Conservation (phyloP, 2,888 invertebrate species). For the Melolontha melolontha region DNA sequence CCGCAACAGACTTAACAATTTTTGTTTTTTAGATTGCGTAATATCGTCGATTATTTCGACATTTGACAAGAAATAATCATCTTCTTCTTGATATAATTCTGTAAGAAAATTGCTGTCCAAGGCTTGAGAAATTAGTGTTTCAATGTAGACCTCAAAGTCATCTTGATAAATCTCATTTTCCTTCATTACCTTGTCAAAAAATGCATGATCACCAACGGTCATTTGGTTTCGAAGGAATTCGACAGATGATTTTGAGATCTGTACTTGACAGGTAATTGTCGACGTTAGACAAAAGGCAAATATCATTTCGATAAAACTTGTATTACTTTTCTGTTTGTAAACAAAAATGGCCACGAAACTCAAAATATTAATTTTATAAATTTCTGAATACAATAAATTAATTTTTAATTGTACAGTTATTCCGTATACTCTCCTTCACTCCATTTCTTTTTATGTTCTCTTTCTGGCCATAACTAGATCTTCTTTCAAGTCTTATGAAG, state of each 20-base stretch:
- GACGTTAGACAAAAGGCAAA: too few relatives aligned
- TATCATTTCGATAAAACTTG: too few relatives aligned
- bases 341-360: too few relatives aligned
- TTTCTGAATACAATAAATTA: too few relatives aligned
- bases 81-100: slow-evolving; percentile 91
- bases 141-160: slow-evolving; percentile 92
- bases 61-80: slow-evolving; percentile 89
- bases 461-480: too few relatives aligned
- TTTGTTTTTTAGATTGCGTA: slow-evolving; percentile 79
- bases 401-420: too few relatives aligned
- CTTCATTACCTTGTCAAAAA: slow-evolving; percentile 80
- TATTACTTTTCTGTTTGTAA: too few relatives aligned
- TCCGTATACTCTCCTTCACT: too few relatives aligned
- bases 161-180: slow-evolving; percentile 84
- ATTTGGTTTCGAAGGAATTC: slow-evolving; percentile 83
- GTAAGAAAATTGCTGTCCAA: slow-evolving; percentile 89
- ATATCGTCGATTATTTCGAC: slow-evolving; percentile 88
- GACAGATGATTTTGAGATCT: slow-evolving; percentile 81
- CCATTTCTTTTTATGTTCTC: too few relatives aligned
- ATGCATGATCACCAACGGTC: slow-evolving; percentile 75
- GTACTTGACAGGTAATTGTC: slow-evolving; percentile 82
- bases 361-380: too few relatives aligned
- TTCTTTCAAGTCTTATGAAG: too few relatives aligned
- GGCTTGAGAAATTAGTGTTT: slow-evolving; percentile 90
- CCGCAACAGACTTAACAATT: slow-evolving; percentile 72